phyloP scores from a whole-genome alignment of 2,797 vertebrate genomes.

The Xenentodon cancila region DNA sequence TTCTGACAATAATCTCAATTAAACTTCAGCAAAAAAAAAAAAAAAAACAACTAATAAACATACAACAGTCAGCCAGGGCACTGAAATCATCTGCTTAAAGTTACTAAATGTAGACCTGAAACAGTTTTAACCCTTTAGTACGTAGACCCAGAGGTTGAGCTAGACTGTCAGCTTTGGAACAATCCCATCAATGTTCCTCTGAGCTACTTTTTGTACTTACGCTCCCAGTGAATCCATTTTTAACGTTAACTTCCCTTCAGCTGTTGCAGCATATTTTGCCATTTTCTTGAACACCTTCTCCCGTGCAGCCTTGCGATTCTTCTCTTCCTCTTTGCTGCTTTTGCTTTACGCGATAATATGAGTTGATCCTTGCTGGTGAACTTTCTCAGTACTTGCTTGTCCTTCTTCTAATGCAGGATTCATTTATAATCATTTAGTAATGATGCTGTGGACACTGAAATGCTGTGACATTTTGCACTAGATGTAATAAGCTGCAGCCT shows the following conservation, averaged over 20 bases:
- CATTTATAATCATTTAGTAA: background rate
- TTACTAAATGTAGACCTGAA: too few relatives aligned
- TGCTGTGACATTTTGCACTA: background rate
- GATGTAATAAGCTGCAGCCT: background rate
- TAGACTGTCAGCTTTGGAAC: too few relatives aligned
- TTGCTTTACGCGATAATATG: background rate
- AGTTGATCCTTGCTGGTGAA: background rate
- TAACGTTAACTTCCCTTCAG: background rate
- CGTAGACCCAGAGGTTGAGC: too few relatives aligned
- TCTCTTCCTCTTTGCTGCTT: background rate
- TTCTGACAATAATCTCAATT: too few relatives aligned
- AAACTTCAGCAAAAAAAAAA: too few relatives aligned
- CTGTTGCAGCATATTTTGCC: background rate
- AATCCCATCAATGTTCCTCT: too few relatives aligned
- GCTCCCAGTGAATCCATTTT: too few relatives aligned
- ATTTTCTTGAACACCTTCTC: background rate
- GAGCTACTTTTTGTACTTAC: too few relatives aligned
- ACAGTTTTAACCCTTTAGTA: too few relatives aligned
- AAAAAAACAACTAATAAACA: too few relatives aligned
- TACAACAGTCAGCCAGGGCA: too few relatives aligned
- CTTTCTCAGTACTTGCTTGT: background rate
- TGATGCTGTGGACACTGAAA: background rate
- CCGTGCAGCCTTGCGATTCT: background rate
- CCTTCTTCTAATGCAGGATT: background rate
- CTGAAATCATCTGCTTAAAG: too few relatives aligned